Percentiles rank a stretch among this genome's conserved stretches.
phyloP scores from a whole-genome alignment of 2,797 vertebrate species.

The Apodemus agrarius region DNA sequence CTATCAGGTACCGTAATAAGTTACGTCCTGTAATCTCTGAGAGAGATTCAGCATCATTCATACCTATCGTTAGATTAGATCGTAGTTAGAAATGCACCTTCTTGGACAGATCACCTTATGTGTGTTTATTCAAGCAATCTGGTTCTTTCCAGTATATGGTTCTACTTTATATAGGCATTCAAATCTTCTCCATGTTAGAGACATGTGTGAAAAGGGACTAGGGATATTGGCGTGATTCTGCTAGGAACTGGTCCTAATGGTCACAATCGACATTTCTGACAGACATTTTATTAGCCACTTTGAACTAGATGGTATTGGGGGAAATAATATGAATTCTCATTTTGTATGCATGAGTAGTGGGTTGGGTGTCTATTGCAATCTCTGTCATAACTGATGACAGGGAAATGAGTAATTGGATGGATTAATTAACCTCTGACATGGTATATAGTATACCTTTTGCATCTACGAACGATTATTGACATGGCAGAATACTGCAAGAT shows the following conservation, averaged over 20 bases:
- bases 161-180: background rate
- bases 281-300: background rate
- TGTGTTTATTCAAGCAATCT: background rate
- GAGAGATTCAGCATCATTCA: background rate
- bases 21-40: background rate
- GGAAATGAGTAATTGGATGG: background rate
- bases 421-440: accelerated
- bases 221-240: background rate
- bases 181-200: background rate
- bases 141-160: background rate
- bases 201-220: background rate
- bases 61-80: background rate
- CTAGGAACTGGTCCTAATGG: background rate
- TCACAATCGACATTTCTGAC: background rate
- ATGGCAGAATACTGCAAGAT: background rate
- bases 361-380: background rate
- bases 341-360: background rate
- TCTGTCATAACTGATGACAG: background rate
- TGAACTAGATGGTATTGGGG: background rate
- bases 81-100: background rate
- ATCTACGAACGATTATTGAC: background rate
- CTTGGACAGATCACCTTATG: background rate
- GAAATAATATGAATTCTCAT: background rate
- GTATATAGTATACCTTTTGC: background rate
- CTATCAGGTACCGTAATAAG: background rate